Evolutionary conservation across 2,113 vertebrate species (phyloP).

Genomic region (Pyrgilauda ruficollis): DNA sequence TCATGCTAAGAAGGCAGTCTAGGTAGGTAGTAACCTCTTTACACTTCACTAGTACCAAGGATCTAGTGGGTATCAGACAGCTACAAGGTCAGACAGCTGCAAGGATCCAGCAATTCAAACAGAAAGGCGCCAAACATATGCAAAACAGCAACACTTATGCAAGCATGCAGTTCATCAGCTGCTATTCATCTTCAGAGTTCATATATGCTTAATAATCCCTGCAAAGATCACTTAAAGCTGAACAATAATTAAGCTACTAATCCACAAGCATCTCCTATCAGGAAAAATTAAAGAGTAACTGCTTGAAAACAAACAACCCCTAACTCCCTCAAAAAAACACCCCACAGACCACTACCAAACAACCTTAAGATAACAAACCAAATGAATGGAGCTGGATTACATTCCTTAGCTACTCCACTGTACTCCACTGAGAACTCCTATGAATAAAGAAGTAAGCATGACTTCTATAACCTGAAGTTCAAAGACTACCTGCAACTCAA

Average conservation of each 20-base stretch:
- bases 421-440: background rate
- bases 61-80: accelerated
- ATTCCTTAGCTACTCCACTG: background rate
- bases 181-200: background rate
- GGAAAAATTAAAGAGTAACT: background rate
- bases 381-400: background rate
- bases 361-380: background rate
- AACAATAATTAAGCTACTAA: background rate
- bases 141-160: accelerated
- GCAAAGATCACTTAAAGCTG: background rate
- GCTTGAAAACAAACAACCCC: background rate
- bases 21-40: background rate
- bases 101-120: background rate
- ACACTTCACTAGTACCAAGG: background rate
- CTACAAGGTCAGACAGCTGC: background rate
- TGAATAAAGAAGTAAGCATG: background rate
- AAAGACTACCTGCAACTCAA: background rate
- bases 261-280: background rate
- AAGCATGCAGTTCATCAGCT: background rate
- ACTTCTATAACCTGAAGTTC: background rate
- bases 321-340: background rate
- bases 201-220: background rate
- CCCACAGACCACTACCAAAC: background rate
- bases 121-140: accelerated
- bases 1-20: background rate